Conservation (phyloP, 2,113 vertebrate species). For the Psophia crepitans region DNA sequence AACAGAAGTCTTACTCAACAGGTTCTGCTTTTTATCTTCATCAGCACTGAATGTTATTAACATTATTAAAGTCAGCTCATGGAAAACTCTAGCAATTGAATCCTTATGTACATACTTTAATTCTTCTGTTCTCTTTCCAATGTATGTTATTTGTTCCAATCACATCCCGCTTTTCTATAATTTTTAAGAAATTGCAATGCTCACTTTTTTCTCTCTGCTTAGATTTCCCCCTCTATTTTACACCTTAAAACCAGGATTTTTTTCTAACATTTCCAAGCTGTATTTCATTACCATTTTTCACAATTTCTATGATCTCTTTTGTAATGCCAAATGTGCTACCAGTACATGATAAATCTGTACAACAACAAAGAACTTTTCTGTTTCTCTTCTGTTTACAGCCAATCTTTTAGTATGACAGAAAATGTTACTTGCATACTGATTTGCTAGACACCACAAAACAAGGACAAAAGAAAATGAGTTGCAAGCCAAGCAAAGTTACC, state of each 20-base stretch:
- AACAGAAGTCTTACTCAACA: no score
- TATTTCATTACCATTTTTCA: not conserved
- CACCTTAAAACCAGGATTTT: not conserved
- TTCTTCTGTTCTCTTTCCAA: not conserved
- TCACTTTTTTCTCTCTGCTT: not conserved
- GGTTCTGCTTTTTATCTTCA: not conserved
- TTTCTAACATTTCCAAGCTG: not conserved
- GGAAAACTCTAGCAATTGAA: not conserved
- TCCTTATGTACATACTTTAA: fast-evolving
- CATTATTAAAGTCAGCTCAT: not conserved
- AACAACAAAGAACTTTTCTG: not conserved
- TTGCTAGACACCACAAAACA: not conserved
- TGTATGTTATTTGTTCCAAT: not conserved
- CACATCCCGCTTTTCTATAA: not conserved
- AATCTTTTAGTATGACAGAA: not conserved
- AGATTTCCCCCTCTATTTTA: not conserved
- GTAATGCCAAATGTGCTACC: not conserved
- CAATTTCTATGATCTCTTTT: not conserved
- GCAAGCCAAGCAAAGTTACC: not conserved
- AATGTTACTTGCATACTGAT: not conserved
- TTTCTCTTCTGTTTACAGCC: not conserved
- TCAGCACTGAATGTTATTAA: not conserved
- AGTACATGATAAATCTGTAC: not conserved
- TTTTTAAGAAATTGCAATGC: not conserved
- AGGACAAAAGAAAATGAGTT: not conserved